Evolutionary conservation across 2,113 vertebrate species (phyloP).

Genomic region (Glaucidium brasilianum): DNA sequence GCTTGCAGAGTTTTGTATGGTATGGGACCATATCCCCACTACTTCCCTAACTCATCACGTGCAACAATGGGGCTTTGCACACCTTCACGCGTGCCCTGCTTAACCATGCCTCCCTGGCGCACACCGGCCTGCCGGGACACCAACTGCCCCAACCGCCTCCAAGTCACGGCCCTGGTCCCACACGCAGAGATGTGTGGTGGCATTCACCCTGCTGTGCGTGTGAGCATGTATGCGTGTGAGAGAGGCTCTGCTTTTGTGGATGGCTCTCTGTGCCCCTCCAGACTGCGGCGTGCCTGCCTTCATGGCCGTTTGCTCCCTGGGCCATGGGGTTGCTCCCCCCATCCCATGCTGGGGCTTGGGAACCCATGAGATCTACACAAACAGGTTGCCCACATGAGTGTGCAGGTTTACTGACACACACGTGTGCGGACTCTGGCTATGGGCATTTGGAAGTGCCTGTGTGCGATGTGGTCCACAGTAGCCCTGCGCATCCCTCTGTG

Average conservation of each 20-base stretch:
- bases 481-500: neutral
- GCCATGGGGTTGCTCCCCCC: neutral
- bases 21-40: fast-evolving
- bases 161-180: neutral
- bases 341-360: neutral
- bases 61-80: neutral
- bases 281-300: fast-evolving
- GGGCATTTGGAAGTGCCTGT: neutral
- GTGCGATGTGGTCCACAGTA: neutral
- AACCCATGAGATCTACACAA: neutral
- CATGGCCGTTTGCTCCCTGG: neutral
- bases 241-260: neutral
- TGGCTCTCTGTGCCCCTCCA: neutral
- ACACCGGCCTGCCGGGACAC: neutral
- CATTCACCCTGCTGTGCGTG: neutral
- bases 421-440: neutral
- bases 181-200: fast-evolving
- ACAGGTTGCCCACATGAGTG: neutral
- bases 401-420: neutral
- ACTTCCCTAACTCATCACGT: neutral
- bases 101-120: neutral
- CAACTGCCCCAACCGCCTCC: fast-evolving
- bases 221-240: fast-evolving
- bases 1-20: neutral
- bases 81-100: neutral